Conservation (phyloP, 2,113 vertebrate species). For the Oreocharis arfaki region DNA sequence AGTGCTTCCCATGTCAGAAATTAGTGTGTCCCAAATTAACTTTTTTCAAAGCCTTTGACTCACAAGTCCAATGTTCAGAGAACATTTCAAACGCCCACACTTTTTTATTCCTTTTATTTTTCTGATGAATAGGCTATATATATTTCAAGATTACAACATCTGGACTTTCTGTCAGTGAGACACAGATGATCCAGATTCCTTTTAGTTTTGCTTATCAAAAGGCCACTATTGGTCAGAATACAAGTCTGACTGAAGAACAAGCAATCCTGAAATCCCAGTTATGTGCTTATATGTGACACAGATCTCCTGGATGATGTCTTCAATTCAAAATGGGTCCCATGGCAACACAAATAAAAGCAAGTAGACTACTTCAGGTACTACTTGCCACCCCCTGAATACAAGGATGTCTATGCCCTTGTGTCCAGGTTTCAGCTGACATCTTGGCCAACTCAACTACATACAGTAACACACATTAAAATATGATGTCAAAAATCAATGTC, state of each 20-base stretch:
- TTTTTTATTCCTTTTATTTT: not conserved
- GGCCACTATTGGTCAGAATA: not conserved
- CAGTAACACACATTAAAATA: not conserved
- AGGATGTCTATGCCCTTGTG: not conserved
- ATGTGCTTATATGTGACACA: not conserved
- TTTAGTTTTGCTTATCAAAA: not conserved
- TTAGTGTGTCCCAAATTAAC: not conserved
- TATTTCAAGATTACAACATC: not conserved
- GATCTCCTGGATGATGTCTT: not conserved
- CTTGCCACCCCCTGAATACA: not conserved
- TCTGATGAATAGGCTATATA: not conserved
- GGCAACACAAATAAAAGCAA: not conserved
- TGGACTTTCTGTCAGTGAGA: not conserved
- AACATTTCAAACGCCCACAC: not conserved
- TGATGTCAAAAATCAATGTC: not conserved
- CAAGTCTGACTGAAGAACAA: not conserved
- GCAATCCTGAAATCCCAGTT: not conserved
- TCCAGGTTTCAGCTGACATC: not conserved
- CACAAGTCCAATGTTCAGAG: not conserved
- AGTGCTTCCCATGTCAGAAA: not conserved
- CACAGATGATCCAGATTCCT: not conserved
- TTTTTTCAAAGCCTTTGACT: not conserved
- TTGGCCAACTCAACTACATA: not conserved
- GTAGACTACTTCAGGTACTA: not conserved
- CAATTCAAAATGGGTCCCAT: not conserved